Percentiles rank a stretch among this genome's conserved stretches.
These are phyloP conservation scores for Sander lucioperca DNA, from an alignment of 2,113 vertebrate species.

Conservation along the genomic window DNA sequence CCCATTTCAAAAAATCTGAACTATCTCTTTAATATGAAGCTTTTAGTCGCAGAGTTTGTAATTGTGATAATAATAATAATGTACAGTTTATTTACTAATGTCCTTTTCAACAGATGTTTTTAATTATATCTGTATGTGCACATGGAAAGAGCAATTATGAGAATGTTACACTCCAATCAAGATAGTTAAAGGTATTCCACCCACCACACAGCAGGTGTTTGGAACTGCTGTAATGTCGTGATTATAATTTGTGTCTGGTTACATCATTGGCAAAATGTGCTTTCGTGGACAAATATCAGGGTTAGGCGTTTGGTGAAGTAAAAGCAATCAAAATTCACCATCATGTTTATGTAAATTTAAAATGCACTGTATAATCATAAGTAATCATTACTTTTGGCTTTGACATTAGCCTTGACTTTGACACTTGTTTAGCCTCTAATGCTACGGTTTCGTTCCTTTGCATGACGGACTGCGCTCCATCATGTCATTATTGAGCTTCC, in stretches of 20 bases:
- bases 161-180: conserved; percentile 7
- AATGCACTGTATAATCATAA: not conserved
- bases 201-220: conserved; percentile 22
- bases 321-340: not conserved
- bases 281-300: conserved; percentile 1
- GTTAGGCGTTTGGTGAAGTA: not conserved
- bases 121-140: not conserved
- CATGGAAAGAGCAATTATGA: not conserved
- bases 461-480: conserved; percentile 37
- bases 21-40: not conserved
- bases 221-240: not conserved
- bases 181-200: conserved; percentile 6
- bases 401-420: not conserved
- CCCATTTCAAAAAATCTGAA: too few relatives aligned
- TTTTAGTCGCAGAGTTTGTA: not conserved
- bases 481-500: conserved; percentile 50
- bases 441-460: conserved; percentile 43
- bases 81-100: not conserved
- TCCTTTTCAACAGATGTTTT: conserved; percentile 7
- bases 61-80: not conserved
- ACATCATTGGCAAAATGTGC: not conserved
- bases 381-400: too few relatives aligned
- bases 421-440: not conserved
- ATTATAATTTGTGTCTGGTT: not conserved
- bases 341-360: not conserved